These are phyloP conservation scores for Argopecten irradians DNA, from an alignment of 1,140 invertebrate genomes.

Conservation along the genomic window DNA sequence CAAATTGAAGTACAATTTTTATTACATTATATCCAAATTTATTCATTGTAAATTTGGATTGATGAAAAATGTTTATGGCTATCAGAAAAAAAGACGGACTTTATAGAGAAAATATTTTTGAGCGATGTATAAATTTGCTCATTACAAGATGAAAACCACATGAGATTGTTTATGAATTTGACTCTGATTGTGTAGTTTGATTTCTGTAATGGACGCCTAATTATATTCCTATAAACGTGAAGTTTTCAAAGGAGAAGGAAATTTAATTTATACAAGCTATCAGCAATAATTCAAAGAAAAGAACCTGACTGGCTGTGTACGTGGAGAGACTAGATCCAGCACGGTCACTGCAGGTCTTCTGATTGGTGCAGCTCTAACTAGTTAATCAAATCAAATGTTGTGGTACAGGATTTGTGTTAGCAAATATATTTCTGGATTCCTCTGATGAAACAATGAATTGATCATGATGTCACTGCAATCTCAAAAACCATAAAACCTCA, in stretches of 20 bases:
- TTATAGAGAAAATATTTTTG: not conserved
- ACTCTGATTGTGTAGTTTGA: not conserved
- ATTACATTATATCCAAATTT: constrained; percentile 9
- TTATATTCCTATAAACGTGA: constrained; percentile 1
- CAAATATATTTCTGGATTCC: not conserved
- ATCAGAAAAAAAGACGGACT: not conserved
- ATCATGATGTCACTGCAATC: constrained; percentile 9
- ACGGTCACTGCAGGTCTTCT: not conserved
- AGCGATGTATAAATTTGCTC: not conserved
- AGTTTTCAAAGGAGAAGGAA: constrained; percentile 1
- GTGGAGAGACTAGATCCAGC: not conserved
- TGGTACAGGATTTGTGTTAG: not conserved
- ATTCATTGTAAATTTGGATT: constrained; percentile 18
- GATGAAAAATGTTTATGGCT: not conserved
- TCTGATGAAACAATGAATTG: not conserved
- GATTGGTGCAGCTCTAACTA: not conserved
- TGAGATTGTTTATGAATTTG: not conserved
- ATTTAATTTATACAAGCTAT: not conserved
- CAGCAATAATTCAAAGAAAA: constrained; percentile 10
- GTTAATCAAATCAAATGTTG: constrained; percentile 2
- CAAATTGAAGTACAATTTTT: constrained; percentile 7
- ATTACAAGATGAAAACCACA: constrained; percentile 17
- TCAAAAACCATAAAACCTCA: constrained; percentile 18
- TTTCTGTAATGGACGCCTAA: not conserved
- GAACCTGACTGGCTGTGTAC: not conserved